Evolutionary conservation across 2,113 vertebrate species (phyloP), one percentile per base, ranked within the genome.

Genomic region (Dissostichus mawsoni): DNA sequence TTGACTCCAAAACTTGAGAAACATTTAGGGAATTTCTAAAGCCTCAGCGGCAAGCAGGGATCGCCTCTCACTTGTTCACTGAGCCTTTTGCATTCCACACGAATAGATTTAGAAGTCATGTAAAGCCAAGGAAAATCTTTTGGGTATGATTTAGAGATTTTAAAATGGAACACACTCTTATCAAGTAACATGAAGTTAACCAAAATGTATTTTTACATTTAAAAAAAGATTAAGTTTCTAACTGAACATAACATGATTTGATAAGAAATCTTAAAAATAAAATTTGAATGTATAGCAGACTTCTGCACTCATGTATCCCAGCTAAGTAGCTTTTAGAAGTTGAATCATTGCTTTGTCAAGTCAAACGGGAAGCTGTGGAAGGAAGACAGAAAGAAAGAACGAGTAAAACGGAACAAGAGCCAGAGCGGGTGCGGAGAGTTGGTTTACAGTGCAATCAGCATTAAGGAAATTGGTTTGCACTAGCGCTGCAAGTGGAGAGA

Each of bases 401-500:
- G 70, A 77, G 83, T 76, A 78, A 76, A 88, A 74, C 75, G 71
- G 89, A 89, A 90, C 78, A 77, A 69, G 81, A 90, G 81, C 85
- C 85, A 83, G 82, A 83, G 88, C 41, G 81, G 86, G 89, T 78
- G 90, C 86, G 85, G 89, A 93, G 91, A 92, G 89, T 90, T 89
- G 84, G 90, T 92, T 92, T 93, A 92, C 91, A 94, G 87, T 92
- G 91, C 90, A 94, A 94, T 94, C 92, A 94, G 90, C 84, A 91
- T 90, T 93, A 93, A 90, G 89, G 92, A 93, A 95, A 94, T 94
- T 93, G 90, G 93, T 90, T 93, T 92, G 93, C 90, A 85, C 82
- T 80, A 80, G 89, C 45, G 58, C 84, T 78, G 84, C 48, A 68
- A 89, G 90, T 89, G 84, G 71, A 80, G 89, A 77, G 87, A 85